phyloP scores from a whole-genome alignment of 92 coral and sea anemone genomes.

The Actinernus sp. region DNA sequence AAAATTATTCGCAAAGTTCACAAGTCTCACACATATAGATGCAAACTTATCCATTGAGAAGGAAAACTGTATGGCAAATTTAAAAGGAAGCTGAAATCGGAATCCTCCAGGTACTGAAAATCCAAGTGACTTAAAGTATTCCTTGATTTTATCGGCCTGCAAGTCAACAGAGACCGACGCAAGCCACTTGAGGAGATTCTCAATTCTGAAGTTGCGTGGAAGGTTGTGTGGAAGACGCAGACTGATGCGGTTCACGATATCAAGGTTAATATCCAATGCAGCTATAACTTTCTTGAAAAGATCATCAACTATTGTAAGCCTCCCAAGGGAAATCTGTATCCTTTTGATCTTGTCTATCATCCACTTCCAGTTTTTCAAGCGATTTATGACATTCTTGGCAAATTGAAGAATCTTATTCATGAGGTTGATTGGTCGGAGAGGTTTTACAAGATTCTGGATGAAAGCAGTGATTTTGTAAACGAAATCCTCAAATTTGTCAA shows the following conservation, averaged over 20 bases:
- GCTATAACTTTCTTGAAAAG: slow-evolving; percentile 78
- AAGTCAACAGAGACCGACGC: slow-evolving; percentile 71
- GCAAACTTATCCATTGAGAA: slow-evolving; percentile 78
- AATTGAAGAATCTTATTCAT: slow-evolving; percentile 70
- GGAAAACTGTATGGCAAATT: slow-evolving; percentile 72
- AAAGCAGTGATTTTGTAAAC: slow-evolving; percentile 70
- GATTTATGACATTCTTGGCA: slow-evolving; percentile 67
- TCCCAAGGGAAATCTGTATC: slow-evolving; percentile 69
- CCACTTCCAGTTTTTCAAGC: slow-evolving; percentile 83
- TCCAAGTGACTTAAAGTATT: slow-evolving; percentile 82
- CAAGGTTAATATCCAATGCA: slow-evolving; percentile 75
- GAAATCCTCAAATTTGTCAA: slow-evolving; percentile 74
- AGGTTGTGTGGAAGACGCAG: slow-evolving; percentile 84
- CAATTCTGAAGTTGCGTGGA: slow-evolving; percentile 72
- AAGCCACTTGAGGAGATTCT: slow-evolving; percentile 68
- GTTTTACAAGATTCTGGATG: slow-evolving; percentile 70
- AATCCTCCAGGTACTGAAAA: slow-evolving; percentile 77
- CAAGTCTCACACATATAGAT: slow-evolving; percentile 48
- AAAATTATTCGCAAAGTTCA: slow-evolving; percentile 76
- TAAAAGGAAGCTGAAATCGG: slow-evolving; percentile 80
- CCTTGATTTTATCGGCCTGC: slow-evolving; percentile 75
- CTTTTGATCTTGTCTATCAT: slow-evolving; percentile 65
- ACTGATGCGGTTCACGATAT: slow-evolving; percentile 65
- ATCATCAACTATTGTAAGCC: slow-evolving; percentile 78
- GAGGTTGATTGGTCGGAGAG: slow-evolving; percentile 73